A percentile compares a stretch with the other conserved stretches of the same genome.
Evolutionary conservation across 2,797 vertebrate genomes (phyloP).

Genomic region (Pangasius macronema): DNA sequence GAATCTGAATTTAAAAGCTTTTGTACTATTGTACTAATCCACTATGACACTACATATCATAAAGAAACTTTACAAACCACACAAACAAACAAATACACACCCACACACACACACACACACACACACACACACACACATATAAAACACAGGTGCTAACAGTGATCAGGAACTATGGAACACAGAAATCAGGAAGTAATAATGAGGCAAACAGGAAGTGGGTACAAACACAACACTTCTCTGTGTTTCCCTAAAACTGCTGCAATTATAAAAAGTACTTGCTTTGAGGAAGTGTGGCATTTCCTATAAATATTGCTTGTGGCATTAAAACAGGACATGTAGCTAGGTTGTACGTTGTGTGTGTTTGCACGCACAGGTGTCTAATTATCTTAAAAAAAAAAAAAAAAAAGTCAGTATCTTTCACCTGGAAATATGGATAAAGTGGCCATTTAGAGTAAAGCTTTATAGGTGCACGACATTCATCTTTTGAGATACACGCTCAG

Average conservation of each 20-base stretch:
- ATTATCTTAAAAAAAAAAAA: no score
- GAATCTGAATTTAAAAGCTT: background rate
- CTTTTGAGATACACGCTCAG: no score
- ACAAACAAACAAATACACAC: background rate
- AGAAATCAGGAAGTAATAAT: constrained; percentile 1
- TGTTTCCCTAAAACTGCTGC: background rate
- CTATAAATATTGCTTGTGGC: background rate
- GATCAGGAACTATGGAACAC: background rate
- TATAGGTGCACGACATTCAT: no score
- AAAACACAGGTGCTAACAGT: background rate
- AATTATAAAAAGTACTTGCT: background rate
- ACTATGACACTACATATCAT: background rate
- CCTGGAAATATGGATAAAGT: no score
- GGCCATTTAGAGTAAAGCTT: no score
- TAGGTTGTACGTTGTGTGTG: background rate
- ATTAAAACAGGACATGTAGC: background rate
- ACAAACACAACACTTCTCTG: background rate
- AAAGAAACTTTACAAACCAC: no score
- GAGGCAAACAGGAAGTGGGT: constrained; percentile 27
- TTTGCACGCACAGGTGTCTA: background rate
- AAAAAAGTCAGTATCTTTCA: no score
- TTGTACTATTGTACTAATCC: background rate
- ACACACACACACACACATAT: background rate
- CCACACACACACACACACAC: no score
- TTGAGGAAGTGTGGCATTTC: constrained; percentile 18